phyloP scores from a whole-genome alignment of 1,140 invertebrate genomes.

The Caerostris darwini region DNA sequence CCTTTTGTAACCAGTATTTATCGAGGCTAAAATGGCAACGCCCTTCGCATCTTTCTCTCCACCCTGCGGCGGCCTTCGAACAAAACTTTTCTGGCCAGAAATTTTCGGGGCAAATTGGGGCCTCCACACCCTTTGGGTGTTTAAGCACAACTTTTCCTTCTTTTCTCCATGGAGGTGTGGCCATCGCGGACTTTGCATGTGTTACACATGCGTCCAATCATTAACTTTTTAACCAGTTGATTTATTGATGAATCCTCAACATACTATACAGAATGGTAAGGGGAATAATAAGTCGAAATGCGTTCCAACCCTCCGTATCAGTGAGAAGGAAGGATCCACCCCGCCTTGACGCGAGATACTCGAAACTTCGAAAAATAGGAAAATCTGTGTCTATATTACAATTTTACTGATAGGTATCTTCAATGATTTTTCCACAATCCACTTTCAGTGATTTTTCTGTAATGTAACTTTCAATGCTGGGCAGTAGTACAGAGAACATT shows the following conservation, averaged over 20 bases:
- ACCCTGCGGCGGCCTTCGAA: conserved; percentile 28
- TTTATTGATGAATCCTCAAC: conserved; percentile 1
- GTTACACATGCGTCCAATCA: neutral
- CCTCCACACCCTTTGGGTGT: neutral
- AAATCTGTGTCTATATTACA: no score
- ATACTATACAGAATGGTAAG: neutral
- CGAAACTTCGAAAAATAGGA: no score
- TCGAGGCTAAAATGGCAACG: conserved; percentile 71
- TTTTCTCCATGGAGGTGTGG: neutral
- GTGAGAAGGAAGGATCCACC: no score
- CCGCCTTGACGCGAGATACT: no score
- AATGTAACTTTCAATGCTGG: no score
- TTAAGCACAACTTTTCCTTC: neutral
- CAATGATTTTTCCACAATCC: no score
- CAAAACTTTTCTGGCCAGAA: conserved; percentile 16
- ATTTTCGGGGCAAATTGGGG: conserved; percentile 14
- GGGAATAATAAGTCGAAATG: no score
- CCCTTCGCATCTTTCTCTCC: conserved; percentile 59
- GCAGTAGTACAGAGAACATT: no score
- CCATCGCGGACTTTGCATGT: neutral
- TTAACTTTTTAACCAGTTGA: conserved; percentile 31
- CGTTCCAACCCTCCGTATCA: no score
- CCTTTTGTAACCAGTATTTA: conserved; percentile 77
- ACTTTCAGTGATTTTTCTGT: no score
- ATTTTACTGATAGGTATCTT: no score